Evolutionary conservation across 2,113 vertebrate species (phyloP), one percentile per base, ranked within the genome.

Genomic region (Apus apus): DNA sequence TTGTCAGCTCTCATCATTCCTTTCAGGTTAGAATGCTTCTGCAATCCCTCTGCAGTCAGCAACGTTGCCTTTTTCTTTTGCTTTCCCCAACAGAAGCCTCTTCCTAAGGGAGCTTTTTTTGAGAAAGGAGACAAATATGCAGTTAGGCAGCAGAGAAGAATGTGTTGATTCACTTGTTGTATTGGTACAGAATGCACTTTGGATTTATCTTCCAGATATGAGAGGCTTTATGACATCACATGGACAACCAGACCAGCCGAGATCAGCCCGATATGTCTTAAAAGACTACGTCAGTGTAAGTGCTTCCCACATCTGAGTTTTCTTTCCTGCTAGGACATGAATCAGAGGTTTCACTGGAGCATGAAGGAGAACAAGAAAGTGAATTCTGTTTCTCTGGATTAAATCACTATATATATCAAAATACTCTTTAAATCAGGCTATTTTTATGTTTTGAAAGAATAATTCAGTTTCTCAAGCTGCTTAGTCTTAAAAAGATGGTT

Each of bases 201-300:
- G 67, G 23, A 60, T 79, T 96, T 67, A 56, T 94, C 53, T 96
- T 96, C 27, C 74, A 99, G 99, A 97, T 93, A 99, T 99, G 99
- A 99, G 99, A 94, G 99, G 99, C 43, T 99, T 99, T 91, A 99
- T 99, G 99, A 99, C 99, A 0, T 92, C 99, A 0, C 99, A 99
- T 5, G 99, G 99, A 15, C 99, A 99, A 94, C 99, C 99, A 12
- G 99, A 99, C 97, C 99, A 99, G 89, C 98, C 99, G 0, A 98
- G 99, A 83, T 99, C 99, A 34, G 98, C 99, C 30, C 99, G 99
- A 17, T 99, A 99, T 15, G 95, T 99, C 53, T 97, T 99, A 74
- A 99, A 99, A 97, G 99, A 99, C 94, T 99, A 98, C 11, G 99
- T 99, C 90, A 97, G 1, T 16, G 99, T 99, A 97, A 98, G 98